Evolutionary conservation across 2,113 vertebrate genomes (phyloP), one percentile per base, ranked within the genome.

Genomic region (Pseudorasbora parva): DNA sequence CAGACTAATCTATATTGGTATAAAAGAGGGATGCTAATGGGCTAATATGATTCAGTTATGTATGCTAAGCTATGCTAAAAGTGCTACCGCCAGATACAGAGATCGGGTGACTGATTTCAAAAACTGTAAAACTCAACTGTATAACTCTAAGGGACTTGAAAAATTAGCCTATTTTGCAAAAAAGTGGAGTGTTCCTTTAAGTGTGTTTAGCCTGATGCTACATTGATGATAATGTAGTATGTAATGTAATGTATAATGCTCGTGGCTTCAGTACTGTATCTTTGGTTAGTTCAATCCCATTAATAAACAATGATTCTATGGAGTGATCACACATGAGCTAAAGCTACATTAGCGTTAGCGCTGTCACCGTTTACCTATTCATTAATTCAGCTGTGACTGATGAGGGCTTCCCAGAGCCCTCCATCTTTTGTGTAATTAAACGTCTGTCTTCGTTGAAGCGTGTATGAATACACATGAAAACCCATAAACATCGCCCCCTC

Each of bases 381-480:
- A 92, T 91, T 90, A 86, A 90, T 92, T 92, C 86, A 87, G 14
- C 27, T 2, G 4, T 93, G 89, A 93, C 60, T 85, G 88, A 91
- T 89, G 82, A 86, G 2, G 71, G 66, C 56, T 0, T 75, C 87
- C 84, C 86, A 84, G 69, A 82, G 85, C 86, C 68, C 77, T 90
- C 88, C 80, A 57, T 91, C 88, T 83, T 88, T 47, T 88, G 72
- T 49, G 84, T 90, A 89, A 92, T 93, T 89, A 92, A 91, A 89
- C 66, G 21, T 89, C 86, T 88, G 75, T 87, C 88, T 87, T 81
- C 9, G 17, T 21, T 59, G 25, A 80, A 51, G 60, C 60, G 6
- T 86, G 89, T 57, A 68, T 86, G 68, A 37, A 54, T 21, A 72
- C 57, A 56, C 27, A 77, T 37, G 64, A 73, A 77, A 64, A 72